Base-by-base conservation (phyloP, 1,140 invertebrate genomes). In the Brachionus paranguensis region DNA sequence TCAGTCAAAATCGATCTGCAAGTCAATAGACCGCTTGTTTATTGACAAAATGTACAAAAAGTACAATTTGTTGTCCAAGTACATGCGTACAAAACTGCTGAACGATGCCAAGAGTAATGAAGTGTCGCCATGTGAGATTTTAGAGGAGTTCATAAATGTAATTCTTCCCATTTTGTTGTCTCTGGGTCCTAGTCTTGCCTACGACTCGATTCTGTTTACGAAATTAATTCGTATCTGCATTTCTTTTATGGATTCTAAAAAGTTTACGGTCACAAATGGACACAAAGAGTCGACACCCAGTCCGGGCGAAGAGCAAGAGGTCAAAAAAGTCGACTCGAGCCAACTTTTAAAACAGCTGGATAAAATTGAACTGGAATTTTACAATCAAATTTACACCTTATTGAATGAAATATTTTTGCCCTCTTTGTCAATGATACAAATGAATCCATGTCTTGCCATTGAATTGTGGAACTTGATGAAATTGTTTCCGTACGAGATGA, bases 361-460 rank as follows among this genome's bases (percentile, higher is more conserved):
- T 60, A 10, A 20, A 53, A 70, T 14, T n/a, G 81, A 70, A 24
- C n/a, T 74, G 7, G 53, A 68, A 5, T 81, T 81, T 81, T 81
- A 64, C 53, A 81, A 81, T 64, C 78, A 81, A 81, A 81, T 81
- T 47, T 81, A 81, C 20, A 81, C 78, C 33, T 43, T 98, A 12
- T 88, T 98, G 20, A 96, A 98, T 87, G 92, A 94, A 17, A 93
- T 93, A 1, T 92, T 99, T 45, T 89, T 99, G 70, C 97, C 97
- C 0, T 93, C 95, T 0, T 90, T 99, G 0, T 95, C 95, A 0
- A 93, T 97, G 85, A 92, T 97, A 90, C 95, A 97, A 85, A 94
- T 94, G 85, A 99, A 98, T 88, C 97, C 95, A 88, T 95, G 95
- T 86, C 93, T 98, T 86, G 94, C 96, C 27, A 96, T 99, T 89